phyloP scores from a whole-genome alignment of 2,113 vertebrate species.

The Pycnonotus jocosus region DNA sequence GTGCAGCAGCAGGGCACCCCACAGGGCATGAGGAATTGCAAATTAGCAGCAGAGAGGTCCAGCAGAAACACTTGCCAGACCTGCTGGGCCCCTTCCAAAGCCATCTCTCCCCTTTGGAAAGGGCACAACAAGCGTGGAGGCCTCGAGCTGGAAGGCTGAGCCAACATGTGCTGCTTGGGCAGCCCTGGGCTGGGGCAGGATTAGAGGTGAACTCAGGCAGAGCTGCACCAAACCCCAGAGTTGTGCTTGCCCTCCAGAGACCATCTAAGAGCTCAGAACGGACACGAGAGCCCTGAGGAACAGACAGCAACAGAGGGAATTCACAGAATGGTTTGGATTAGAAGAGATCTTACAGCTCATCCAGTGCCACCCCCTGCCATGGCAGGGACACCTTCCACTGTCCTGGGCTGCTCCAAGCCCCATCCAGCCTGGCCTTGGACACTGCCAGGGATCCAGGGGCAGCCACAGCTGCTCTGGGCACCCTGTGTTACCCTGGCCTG shows the following conservation, averaged over 20 bases:
- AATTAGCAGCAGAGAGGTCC: neutral
- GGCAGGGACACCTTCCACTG: neutral
- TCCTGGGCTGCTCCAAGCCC: neutral
- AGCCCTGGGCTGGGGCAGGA: neutral
- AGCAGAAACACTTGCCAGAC: conserved; percentile 17
- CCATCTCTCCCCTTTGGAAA: conserved; percentile 23
- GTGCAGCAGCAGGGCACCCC: neutral
- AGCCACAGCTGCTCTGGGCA: neutral
- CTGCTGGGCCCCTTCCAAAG: conserved; percentile 41
- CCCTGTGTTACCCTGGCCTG: no score
- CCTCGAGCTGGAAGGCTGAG: neutral
- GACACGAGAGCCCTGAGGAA: neutral
- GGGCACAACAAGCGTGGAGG: neutral
- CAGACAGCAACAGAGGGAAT: neutral
- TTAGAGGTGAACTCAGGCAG: neutral
- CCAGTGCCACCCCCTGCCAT: neutral
- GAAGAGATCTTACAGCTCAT: neutral
- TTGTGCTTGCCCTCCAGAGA: neutral
- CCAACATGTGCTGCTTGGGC: fast-evolving
- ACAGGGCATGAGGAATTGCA: conserved; percentile 23
- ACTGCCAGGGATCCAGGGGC: neutral
- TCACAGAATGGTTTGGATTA: neutral
- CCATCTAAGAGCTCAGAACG: fast-evolving
- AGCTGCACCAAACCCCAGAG: neutral
- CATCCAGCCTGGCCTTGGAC: fast-evolving